Conservation (phyloP, 2,888 invertebrate genomes). For the Epirrhoe tristata region DNA sequence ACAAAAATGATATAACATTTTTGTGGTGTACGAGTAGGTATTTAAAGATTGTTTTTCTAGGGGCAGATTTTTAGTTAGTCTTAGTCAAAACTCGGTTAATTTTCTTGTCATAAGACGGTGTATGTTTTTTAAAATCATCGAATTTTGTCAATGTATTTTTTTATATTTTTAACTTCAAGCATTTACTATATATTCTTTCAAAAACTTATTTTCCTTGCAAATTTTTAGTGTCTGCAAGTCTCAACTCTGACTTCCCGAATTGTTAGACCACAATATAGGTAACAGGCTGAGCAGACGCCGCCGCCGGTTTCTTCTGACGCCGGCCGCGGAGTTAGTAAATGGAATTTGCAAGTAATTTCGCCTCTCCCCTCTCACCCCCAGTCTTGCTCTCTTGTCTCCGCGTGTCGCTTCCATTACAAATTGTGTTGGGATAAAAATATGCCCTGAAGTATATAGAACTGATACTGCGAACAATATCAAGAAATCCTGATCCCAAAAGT, state of each 20-base stretch:
- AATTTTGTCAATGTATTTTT: too few relatives aligned
- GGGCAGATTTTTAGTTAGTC: too few relatives aligned
- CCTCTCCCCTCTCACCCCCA: constrained; percentile 55
- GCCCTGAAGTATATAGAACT: constrained; percentile 61
- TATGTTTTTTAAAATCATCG: too few relatives aligned
- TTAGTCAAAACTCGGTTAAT: too few relatives aligned
- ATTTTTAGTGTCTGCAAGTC: constrained; percentile 8
- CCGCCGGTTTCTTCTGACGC: constrained; percentile 72
- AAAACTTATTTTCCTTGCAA: background rate
- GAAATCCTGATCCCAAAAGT: too few relatives aligned
- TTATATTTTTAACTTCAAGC: too few relatives aligned
- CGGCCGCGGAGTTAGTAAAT: constrained; percentile 79
- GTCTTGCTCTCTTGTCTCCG: constrained; percentile 81
- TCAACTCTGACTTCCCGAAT: constrained; percentile 35
- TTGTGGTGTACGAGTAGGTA: too few relatives aligned
- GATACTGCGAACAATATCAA: constrained; percentile 38
- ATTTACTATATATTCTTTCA: too few relatives aligned
- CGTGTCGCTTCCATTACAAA: constrained; percentile 85
- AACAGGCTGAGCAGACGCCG: constrained; percentile 45
- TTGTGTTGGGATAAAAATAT: constrained; percentile 85
- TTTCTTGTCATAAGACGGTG: too few relatives aligned
- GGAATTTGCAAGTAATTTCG: constrained; percentile 85
- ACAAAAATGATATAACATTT: too few relatives aligned
- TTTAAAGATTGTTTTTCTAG: too few relatives aligned
- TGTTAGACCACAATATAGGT: constrained; percentile 52